Evolutionary conservation across 1,140 invertebrate species (phyloP).

Genomic region (Papilio aristodemus): DNA sequence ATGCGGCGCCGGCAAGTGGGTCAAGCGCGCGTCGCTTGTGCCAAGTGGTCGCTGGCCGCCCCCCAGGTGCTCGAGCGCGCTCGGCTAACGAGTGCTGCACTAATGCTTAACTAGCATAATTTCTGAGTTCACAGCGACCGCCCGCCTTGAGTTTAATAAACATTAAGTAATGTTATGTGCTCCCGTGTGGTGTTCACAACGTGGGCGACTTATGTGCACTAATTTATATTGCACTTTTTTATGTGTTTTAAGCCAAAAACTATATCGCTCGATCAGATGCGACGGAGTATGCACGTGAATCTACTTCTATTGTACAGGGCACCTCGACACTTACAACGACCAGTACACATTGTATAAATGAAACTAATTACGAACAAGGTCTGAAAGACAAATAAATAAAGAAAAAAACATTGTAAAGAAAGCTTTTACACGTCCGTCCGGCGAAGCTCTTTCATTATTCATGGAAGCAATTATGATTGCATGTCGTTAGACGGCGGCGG

Average conservation of each 20-base stretch:
- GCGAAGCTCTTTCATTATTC: slow-evolving; percentile 2
- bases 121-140: not conserved
- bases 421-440: not conserved
- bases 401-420: not conserved
- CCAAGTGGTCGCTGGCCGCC: not conserved
- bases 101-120: not conserved
- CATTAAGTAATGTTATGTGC: not conserved
- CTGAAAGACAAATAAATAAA: not conserved
- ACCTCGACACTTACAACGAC: no score
- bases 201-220: no score
- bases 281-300: no score
- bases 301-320: no score
- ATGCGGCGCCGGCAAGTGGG: not conserved
- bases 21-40: not conserved
- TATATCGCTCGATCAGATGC: no score
- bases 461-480: not conserved
- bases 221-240: no score
- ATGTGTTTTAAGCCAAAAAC: no score
- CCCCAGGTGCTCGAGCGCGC: not conserved
- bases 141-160: not conserved
- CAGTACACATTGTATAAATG: no score
- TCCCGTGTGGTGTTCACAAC: not conserved
- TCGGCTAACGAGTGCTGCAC: not conserved
- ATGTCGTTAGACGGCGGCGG: not conserved
- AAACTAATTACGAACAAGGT: not conserved